Base-by-base conservation (phyloP, 2,113 vertebrate genomes). In the Colaptes auratus region DNA sequence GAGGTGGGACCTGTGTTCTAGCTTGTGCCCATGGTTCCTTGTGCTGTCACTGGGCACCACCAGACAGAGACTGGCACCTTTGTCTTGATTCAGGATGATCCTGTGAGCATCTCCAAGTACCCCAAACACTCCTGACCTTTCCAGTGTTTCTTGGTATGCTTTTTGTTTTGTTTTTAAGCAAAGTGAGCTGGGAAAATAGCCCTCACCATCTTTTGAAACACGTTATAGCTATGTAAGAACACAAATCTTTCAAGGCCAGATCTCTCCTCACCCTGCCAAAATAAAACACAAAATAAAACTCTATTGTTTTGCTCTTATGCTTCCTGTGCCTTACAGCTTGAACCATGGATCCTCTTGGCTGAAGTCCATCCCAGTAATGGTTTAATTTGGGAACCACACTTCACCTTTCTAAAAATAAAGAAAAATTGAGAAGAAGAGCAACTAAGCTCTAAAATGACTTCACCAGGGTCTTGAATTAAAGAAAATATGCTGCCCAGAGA, bases 331-430 rank as follows among this genome's bases (percentile, higher is more conserved):
- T 96, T 88, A 86, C 0, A 5, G 90, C 70, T 87, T 92, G 83
- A 90, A 65, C 73, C 7, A 1, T 59, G 80, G 77, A 88, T 92
- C 77, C 24, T 89, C 70, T 96, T 94, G 93, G 96, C 93, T 88
- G 80, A 92, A 88, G 74, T 92, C 95, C 93, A 93, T 75, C 83
- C 31, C 80, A 94, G 80, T 86, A 94, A 93, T 0, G 0, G 88
- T 93, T 94, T 95, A 94, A 96, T 93, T 88, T 86, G 48, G 76
- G 88, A 95, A 86, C 71, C 76, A 77, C 73, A 23, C 53, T 93
- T 94, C 86, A 96, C 90, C 83, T 93, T 95, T 95, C 93, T 88
- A 94, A 96, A 95, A 93, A 95, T 90, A 94, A 94, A 73, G 88
- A 75, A 92, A 44, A 95, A 94, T 58, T 30, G 88, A 90, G 92